Evolutionary conservation across 1,140 invertebrate species (phyloP).

Genomic region (Mesaphorura yosii): DNA sequence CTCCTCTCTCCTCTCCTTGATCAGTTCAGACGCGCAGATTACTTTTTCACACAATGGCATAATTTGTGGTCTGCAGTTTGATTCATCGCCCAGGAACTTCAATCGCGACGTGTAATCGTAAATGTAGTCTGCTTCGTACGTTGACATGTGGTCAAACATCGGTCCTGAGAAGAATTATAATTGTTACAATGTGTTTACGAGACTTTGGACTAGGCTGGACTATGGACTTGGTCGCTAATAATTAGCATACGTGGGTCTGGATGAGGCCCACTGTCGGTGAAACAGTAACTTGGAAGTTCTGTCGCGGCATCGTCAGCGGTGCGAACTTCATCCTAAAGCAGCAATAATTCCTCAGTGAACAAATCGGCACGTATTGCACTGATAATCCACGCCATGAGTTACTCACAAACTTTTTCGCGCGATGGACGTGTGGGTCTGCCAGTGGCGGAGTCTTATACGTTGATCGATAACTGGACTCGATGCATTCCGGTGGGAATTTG

Average conservation of each 20-base stretch:
- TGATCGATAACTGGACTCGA: slow-evolving; percentile 23
- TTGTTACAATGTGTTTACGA: too few relatives aligned
- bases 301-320: slow-evolving; percentile 7
- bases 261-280: slow-evolving; percentile 18
- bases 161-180: too few relatives aligned
- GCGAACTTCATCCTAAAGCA: slow-evolving; percentile 11
- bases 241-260: too few relatives aligned
- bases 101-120: slow-evolving; percentile 16
- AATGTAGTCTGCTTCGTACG: slow-evolving; percentile 25
- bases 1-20: slow-evolving; percentile 25
- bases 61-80: slow-evolving; percentile 11
- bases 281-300: slow-evolving; percentile 21
- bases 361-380: too few relatives aligned
- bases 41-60: slow-evolving; percentile 19
- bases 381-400: too few relatives aligned
- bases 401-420: slow-evolving; percentile 16
- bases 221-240: too few relatives aligned
- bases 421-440: slow-evolving; percentile 17
- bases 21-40: slow-evolving; percentile 12
- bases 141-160: slow-evolving; percentile 25
- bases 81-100: slow-evolving; percentile 24
- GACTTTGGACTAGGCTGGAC: too few relatives aligned
- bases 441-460: slow-evolving; percentile 22
- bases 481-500: slow-evolving; percentile 22
- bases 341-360: too few relatives aligned